phyloP scores from a whole-genome alignment of 2,797 vertebrate species.

The Danio jaintianensis region DNA sequence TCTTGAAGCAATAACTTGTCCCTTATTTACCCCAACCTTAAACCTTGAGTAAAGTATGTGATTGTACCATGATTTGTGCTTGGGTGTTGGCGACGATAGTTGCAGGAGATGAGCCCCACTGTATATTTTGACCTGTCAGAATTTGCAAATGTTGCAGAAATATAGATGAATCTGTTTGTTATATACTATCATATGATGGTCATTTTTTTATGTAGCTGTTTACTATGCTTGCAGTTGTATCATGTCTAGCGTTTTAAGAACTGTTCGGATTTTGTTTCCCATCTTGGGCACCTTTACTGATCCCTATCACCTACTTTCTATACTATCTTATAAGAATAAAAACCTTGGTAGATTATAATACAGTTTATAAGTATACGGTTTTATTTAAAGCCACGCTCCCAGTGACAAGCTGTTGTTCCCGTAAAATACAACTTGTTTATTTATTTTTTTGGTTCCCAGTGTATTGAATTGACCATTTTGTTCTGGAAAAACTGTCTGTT shows the following conservation, averaged over 20 bases:
- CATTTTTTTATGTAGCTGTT: neutral
- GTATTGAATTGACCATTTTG: neutral
- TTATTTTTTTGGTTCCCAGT: too few species aligned
- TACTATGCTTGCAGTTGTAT: neutral
- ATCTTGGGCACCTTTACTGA: too few species aligned
- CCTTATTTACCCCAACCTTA: neutral
- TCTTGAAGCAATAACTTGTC: neutral
- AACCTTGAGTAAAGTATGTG: neutral
- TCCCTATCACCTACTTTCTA: too few species aligned
- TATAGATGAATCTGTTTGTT: too few species aligned
- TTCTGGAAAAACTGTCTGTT: neutral
- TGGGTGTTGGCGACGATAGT: neutral
- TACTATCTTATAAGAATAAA: too few species aligned
- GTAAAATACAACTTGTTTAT: neutral
- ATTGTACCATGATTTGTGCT: neutral
- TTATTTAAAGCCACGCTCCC: neutral
- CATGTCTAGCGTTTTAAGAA: neutral
- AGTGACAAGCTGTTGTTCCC: neutral
- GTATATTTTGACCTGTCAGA: neutral
- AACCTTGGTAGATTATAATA: too few species aligned
- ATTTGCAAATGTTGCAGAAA: neutral
- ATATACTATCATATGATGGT: neutral
- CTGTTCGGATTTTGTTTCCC: neutral
- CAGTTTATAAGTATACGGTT: too few species aligned
- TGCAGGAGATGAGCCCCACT: neutral